Conservation (phyloP, 1,140 invertebrate genomes). For the Phortica variegata region DNA sequence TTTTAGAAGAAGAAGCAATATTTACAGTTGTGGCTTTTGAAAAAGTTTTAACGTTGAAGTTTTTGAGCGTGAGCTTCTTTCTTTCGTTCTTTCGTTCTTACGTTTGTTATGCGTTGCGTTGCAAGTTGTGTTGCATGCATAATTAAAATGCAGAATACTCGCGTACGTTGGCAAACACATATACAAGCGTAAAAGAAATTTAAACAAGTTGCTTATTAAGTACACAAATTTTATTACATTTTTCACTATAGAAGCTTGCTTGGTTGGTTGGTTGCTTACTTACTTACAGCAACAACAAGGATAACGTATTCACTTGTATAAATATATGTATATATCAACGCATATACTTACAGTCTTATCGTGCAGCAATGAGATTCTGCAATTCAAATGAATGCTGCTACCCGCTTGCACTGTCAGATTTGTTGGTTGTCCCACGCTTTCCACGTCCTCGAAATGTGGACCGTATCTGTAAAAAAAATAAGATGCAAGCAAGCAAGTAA, state of each 20-base stretch:
- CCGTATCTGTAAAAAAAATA: slow-evolving; percentile 60
- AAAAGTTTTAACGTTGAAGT: too few relatives aligned
- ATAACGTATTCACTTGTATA: background rate
- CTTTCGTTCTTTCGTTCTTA: too few relatives aligned
- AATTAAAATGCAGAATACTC: background rate
- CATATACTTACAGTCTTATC: slow-evolving; percentile 77
- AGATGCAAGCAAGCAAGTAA: slow-evolving; percentile 4
- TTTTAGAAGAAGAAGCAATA: background rate
- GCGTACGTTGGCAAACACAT: too few relatives aligned
- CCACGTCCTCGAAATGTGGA: slow-evolving; percentile 67
- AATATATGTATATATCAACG: background rate
- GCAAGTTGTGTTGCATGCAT: slow-evolving; percentile 3
- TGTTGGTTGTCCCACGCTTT: slow-evolving; percentile 63
- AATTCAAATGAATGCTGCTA: slow-evolving; percentile 76
- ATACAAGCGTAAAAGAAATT: background rate
- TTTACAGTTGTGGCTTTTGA: too few relatives aligned
- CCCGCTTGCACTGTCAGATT: slow-evolving; percentile 81
- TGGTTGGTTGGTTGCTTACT: background rate
- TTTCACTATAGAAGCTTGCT: background rate
- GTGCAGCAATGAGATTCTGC: slow-evolving; percentile 77
- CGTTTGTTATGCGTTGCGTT: background rate
- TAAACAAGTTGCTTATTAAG: background rate
- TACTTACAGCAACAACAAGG: background rate
- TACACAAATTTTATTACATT: background rate
- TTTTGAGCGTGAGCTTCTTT: too few relatives aligned